phyloP scores from a whole-genome alignment of 2,113 vertebrate species.

The Zosterops lateralis region DNA sequence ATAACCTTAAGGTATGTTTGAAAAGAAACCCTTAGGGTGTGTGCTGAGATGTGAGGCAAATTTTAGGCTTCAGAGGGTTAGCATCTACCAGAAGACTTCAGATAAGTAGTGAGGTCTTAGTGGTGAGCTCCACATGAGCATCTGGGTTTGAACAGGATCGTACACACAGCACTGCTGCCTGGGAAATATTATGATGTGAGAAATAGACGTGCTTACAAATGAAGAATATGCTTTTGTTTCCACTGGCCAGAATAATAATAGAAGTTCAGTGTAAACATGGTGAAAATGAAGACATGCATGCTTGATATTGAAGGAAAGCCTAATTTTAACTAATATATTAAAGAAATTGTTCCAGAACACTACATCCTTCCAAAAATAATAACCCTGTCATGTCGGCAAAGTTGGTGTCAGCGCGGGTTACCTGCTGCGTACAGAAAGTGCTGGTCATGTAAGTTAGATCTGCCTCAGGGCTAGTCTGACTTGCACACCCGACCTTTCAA shows the following conservation, averaged over 20 bases:
- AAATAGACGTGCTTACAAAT: background rate
- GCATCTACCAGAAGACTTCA: background rate
- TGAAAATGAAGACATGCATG: conserved; percentile 60
- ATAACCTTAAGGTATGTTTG: background rate
- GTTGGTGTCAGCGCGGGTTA: conserved; percentile 74
- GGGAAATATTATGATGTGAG: background rate
- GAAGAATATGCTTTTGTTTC: conserved; percentile 53
- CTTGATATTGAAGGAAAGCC: conserved; percentile 65
- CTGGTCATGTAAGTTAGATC: conserved; percentile 65
- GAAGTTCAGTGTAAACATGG: conserved; percentile 10
- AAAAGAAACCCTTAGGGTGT: background rate
- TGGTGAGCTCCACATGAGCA: background rate
- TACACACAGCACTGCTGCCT: background rate
- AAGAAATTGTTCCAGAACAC: conserved; percentile 73
- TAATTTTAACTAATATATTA: conserved; percentile 70
- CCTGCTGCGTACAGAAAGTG: conserved; percentile 66
- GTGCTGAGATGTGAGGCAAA: background rate
- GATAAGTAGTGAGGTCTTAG: background rate
- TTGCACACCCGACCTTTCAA: conserved; percentile 69
- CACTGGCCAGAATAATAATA: conserved; percentile 6
- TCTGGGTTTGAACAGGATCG: background rate
- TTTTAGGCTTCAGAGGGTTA: background rate
- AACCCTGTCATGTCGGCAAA: conserved; percentile 71
- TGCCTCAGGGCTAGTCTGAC: conserved; percentile 71
- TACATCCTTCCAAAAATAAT: conserved; percentile 75